Conservation (phyloP, 2,797 vertebrate species). For the Acanthopagrus latus region DNA sequence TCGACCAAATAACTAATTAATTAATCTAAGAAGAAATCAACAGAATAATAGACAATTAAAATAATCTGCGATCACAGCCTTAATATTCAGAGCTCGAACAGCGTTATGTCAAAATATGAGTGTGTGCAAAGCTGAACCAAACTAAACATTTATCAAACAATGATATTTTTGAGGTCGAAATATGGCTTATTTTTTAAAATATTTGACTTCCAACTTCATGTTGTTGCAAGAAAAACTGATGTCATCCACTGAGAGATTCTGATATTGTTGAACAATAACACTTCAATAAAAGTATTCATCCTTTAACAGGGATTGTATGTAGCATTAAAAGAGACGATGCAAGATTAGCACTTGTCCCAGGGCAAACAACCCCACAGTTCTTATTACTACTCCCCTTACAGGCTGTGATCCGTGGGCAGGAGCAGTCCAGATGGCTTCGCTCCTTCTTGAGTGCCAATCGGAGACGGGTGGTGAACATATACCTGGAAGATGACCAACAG, state of each 20-base stretch:
- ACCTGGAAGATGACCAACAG: constrained; percentile 94
- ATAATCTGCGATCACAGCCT: no score
- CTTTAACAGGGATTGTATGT: background rate
- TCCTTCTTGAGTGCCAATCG: constrained; percentile 82
- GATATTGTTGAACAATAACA: background rate
- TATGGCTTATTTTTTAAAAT: background rate
- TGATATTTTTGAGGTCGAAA: background rate
- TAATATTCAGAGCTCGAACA: no score
- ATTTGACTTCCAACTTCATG: background rate
- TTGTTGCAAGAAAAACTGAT: background rate
- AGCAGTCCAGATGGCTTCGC: constrained; percentile 89
- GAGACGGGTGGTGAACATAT: constrained; percentile 84
- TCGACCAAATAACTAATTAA: no score
- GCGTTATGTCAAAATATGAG: no score
- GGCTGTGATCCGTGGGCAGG: constrained; percentile 88
- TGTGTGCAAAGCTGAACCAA: no score
- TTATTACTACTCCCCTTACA: constrained; percentile 55
- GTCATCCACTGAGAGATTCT: background rate
- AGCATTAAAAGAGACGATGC: background rate
- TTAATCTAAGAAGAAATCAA: no score
- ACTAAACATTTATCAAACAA: background rate
- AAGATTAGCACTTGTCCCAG: background rate
- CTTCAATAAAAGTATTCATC: background rate
- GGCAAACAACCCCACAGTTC: background rate
- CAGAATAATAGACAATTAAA: no score